These are phyloP conservation scores for Gorilla gorilla DNA, from an alignment of 2,113 vertebrate species.

Conservation along the genomic window DNA sequence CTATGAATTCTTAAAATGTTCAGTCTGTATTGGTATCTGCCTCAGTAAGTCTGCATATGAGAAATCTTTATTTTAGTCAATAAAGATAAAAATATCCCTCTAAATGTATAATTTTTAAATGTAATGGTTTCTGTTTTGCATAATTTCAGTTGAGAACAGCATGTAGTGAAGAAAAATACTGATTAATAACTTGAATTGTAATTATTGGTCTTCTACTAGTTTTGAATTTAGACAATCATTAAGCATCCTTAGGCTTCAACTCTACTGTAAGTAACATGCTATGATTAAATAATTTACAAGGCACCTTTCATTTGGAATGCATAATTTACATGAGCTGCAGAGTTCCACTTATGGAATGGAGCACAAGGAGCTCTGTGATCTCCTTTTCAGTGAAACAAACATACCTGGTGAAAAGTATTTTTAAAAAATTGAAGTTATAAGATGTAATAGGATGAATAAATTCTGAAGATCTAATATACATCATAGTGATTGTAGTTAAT, in stretches of 20 bases:
- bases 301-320: background rate
- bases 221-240: background rate
- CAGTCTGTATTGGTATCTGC: background rate
- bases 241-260: background rate
- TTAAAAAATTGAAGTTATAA: background rate
- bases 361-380: background rate
- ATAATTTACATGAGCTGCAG: background rate
- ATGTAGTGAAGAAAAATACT: background rate
- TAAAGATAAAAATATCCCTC: background rate
- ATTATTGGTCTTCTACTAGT: background rate
- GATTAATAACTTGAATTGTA: background rate
- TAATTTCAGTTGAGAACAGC: background rate
- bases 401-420: background rate
- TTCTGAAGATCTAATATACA: background rate
- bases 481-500: background rate
- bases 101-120: background rate
- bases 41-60: background rate
- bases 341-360: background rate
- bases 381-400: background rate
- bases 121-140: background rate
- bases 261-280: background rate
- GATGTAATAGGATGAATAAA: background rate
- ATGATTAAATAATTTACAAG: background rate
- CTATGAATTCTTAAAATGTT: background rate
- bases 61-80: background rate